Percentiles rank a stretch among this genome's conserved stretches.
These are phyloP conservation scores for Knipowitschia caucasica DNA, from an alignment of 2,797 vertebrate genomes.

Conservation along the genomic window DNA sequence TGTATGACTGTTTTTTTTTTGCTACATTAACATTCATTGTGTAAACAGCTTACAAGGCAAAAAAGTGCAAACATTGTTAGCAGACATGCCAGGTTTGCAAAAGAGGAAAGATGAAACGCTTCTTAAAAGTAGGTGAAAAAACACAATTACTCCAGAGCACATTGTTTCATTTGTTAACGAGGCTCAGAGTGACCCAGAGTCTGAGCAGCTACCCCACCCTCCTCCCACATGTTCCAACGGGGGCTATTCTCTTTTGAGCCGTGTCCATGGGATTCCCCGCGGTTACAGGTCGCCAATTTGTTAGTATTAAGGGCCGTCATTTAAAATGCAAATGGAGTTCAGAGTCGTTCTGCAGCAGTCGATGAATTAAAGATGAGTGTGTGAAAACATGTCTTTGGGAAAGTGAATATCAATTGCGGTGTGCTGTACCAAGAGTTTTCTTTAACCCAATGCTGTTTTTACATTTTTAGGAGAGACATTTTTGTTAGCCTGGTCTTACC, in stretches of 20 bases:
- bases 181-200: constrained; percentile 13
- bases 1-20: neutral
- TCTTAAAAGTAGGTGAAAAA: constrained; percentile 1
- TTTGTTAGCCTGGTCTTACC: no score
- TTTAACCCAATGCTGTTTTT: constrained; percentile 17
- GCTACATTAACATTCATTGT: constrained; percentile 9
- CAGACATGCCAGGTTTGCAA: constrained; percentile 5
- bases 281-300: constrained; percentile 34
- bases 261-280: constrained; percentile 30
- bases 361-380: constrained; percentile 55
- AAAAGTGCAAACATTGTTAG: constrained; percentile 7
- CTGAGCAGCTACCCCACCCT: constrained; percentile 3
- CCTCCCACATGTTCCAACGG: constrained; percentile 11
- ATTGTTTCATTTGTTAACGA: constrained; percentile 16
- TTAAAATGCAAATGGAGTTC: constrained; percentile 59
- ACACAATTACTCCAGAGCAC: neutral
- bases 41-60: constrained; percentile 10
- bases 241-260: constrained; percentile 17
- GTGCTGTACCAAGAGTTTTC: constrained; percentile 21
- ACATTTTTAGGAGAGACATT: no score
- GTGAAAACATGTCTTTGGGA: constrained; percentile 19
- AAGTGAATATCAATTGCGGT: constrained; percentile 1
- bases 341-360: constrained; percentile 21
- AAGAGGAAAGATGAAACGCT: constrained; percentile 3
- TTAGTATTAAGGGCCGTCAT: constrained; percentile 41